Evolutionary conservation across 2,797 vertebrate genomes (phyloP).

Genomic region (Thaleichthys pacificus): DNA sequence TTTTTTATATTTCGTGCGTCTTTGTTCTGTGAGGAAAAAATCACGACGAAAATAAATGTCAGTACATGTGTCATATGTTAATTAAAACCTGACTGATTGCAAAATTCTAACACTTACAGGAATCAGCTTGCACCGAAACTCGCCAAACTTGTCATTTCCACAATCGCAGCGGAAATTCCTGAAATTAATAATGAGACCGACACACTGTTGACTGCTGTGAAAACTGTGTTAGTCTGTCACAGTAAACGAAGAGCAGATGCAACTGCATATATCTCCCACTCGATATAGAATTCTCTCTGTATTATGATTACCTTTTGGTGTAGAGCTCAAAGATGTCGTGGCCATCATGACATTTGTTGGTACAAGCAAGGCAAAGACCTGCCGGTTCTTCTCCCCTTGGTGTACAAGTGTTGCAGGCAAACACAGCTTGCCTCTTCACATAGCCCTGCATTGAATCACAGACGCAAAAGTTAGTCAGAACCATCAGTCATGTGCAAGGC

Average conservation of each 20-base stretch:
- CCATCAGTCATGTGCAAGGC: not conserved
- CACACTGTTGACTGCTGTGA: not conserved
- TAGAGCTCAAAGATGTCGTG: constrained; percentile 92
- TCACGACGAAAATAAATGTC: not conserved
- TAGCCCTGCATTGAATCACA: constrained; percentile 77
- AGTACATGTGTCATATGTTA: not conserved
- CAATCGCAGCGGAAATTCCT: constrained; percentile 86
- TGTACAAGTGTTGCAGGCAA: constrained; percentile 89
- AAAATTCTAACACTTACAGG: constrained; percentile 74
- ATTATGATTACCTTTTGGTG: constrained; percentile 85
- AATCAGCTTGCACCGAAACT: constrained; percentile 84
- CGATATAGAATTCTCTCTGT: not conserved
- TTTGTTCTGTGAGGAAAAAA: constrained; percentile 77
- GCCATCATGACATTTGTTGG: constrained; percentile 90
- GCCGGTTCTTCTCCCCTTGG: constrained; percentile 81
- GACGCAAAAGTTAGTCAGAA: not conserved
- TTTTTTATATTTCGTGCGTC: constrained; percentile 80
- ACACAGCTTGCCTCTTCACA: constrained; percentile 90
- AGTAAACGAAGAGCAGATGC: not conserved
- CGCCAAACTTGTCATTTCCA: constrained; percentile 90
- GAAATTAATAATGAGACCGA: constrained; percentile 1
- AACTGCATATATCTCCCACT: not conserved
- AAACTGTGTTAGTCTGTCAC: not conserved
- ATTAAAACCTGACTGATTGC: not conserved
- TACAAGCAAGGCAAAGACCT: constrained; percentile 89